Evolutionary conservation across 2,797 vertebrate species (phyloP), one percentile per base, ranked within the genome.

Genomic region (Thunnus albacares): DNA sequence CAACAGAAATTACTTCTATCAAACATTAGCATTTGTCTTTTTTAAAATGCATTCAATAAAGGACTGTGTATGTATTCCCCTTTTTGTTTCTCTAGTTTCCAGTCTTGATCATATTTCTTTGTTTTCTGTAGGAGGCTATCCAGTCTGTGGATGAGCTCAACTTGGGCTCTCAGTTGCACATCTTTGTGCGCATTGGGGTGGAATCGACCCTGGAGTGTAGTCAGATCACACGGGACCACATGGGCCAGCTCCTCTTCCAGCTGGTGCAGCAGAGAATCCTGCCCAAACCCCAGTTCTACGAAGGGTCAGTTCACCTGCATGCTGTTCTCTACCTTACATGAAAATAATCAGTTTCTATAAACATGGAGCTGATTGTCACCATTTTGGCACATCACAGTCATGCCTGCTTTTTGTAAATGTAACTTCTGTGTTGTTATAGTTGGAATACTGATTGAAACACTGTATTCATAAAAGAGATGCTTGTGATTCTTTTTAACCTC

Each of bases 181-280:
- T 97, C 67, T 99, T 99, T 4, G 98, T 99, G 79, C 95, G 95
- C 0, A 95, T 97, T 33, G 98, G 97, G 12, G 97, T 99, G 88
- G 98, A 99, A 90, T 97, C 97, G 0, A 99, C 98, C 3, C 96
- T 99, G 75, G 98, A 99, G 90, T 95, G 98, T 79, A 99, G 98
- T 83, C 97, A 98, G 93, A 97, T 97, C 92, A 97, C 97, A 77
- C 95, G 98, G 89, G 97, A 99, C 86, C 97, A 99, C 95, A 96
- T 98, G 97, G 98, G 98, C 70, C 97, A 97, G 82, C 92, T 99
- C 70, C 84, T 99, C 26, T 96, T 96, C 90, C 97, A 97, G 91
- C 94, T 99, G 90, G 93, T 98, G 80, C 97, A 97, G 88, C 90
- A 93, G 0, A 96, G 95, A 58, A 95, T 94, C 85, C 95, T 99